Percentiles rank a stretch among this genome's conserved stretches.
These are phyloP conservation scores for Sphaerophoria rueppellii DNA, from an alignment of 2,888 invertebrate genomes.

Conservation along the genomic window DNA sequence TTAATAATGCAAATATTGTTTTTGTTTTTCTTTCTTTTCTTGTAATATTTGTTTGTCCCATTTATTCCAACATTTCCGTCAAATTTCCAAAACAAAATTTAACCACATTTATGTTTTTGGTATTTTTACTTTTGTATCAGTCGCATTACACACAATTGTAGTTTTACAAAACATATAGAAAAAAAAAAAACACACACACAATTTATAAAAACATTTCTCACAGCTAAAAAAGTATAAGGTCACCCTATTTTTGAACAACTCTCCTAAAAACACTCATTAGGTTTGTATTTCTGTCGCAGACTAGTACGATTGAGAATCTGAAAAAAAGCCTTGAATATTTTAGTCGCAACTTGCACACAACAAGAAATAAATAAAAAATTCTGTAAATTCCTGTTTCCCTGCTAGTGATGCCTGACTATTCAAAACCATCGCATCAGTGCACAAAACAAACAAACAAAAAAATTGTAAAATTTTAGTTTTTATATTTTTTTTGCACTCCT, in stretches of 20 bases:
- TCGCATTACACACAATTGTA: too few relatives aligned
- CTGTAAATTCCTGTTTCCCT: constrained; percentile 9
- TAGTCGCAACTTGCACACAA: neutral
- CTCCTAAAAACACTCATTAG: constrained; percentile 38
- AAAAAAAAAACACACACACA: too few relatives aligned
- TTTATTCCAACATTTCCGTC: neutral
- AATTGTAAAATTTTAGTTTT: constrained; percentile 10
- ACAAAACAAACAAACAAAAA: neutral
- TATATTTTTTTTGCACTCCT: neutral
- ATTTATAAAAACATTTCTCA: too few relatives aligned
- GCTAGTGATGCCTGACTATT: constrained; percentile 17
- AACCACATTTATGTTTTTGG: neutral
- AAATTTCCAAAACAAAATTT: constrained; percentile 13
- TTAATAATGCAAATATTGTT: constrained; percentile 7
- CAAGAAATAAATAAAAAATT: neutral
- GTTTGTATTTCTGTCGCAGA: constrained; percentile 54
- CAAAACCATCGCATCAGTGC: constrained; percentile 11
- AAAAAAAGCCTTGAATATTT: constrained; percentile 30
- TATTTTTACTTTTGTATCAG: too few relatives aligned
- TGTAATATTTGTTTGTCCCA: neutral
- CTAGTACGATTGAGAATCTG: constrained; percentile 52
- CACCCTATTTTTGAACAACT: too few relatives aligned
- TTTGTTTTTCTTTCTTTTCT: neutral
- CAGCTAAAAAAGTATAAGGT: too few relatives aligned
- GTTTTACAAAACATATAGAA: too few relatives aligned